Percentiles rank a stretch among this genome's conserved stretches.
These are phyloP conservation scores for Teleogryllus occipitalis DNA, from an alignment of 1,140 invertebrate species.

Conservation along the genomic window DNA sequence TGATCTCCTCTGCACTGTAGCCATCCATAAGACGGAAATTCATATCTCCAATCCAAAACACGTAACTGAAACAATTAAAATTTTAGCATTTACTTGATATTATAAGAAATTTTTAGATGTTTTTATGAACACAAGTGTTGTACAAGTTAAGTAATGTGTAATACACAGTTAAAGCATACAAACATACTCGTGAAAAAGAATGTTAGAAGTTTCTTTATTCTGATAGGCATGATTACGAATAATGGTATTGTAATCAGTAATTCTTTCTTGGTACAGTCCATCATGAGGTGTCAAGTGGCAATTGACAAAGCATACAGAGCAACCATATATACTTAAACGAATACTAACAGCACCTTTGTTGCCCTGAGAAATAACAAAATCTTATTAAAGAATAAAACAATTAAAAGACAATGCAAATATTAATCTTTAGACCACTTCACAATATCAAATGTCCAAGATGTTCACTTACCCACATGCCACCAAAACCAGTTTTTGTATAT, in stretches of 20 bases:
- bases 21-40: slow-evolving; percentile 74
- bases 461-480: slow-evolving; percentile 69
- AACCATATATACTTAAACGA: slow-evolving; percentile 75
- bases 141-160: neutral
- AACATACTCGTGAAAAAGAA: slow-evolving; percentile 82
- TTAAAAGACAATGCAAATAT: neutral
- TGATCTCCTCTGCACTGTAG: slow-evolving; percentile 57
- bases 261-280: slow-evolving; percentile 64
- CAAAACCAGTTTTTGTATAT: slow-evolving; percentile 79
- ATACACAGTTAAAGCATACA: neutral
- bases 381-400: slow-evolving; percentile 8
- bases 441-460: neutral
- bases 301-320: slow-evolving; percentile 80
- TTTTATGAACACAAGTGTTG: neutral
- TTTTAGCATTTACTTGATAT: neutral
- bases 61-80: slow-evolving; percentile 56
- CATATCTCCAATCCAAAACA: slow-evolving; percentile 91
- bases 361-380: slow-evolving; percentile 53
- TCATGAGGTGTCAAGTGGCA: slow-evolving; percentile 84
- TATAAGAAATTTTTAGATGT: neutral
- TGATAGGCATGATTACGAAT: slow-evolving; percentile 61
- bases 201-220: slow-evolving; percentile 63
- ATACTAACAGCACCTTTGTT: slow-evolving; percentile 91
- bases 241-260: slow-evolving; percentile 80
- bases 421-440: neutral